Percentiles rank a stretch among this genome's conserved stretches.
phyloP scores from a whole-genome alignment of 1,140 invertebrate species.

The Zaprionus africanus region DNA sequence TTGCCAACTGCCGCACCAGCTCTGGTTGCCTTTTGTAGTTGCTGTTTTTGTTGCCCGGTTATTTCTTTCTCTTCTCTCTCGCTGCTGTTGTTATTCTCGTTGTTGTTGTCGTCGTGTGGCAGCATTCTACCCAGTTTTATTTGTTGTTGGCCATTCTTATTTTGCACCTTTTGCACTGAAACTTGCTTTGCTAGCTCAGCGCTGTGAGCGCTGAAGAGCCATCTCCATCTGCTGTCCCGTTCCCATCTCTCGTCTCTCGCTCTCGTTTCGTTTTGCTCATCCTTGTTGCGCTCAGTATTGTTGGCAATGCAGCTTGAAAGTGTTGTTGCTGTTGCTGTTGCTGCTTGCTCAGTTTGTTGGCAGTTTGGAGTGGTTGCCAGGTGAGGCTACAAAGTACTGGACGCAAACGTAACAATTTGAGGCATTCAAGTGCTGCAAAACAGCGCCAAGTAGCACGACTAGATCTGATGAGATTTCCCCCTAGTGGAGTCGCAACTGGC shows the following conservation, averaged over 20 bases:
- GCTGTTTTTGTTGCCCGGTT: conserved; percentile 8
- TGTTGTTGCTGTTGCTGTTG: conserved; percentile 14
- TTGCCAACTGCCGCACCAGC: conserved; percentile 42
- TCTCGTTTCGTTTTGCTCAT: too few relatives aligned
- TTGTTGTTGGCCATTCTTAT: conserved; percentile 47
- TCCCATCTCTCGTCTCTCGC: background rate
- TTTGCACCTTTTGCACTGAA: conserved; percentile 51
- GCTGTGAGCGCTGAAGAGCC: conserved; percentile 21
- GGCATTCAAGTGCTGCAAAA: conserved; percentile 23
- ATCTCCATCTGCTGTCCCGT: conserved; percentile 7
- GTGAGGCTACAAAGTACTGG: conserved; percentile 26
- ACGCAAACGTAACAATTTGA: conserved; percentile 32
- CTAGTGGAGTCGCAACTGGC: background rate
- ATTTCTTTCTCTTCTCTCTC: conserved; percentile 11
- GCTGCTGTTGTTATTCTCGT: conserved; percentile 18
- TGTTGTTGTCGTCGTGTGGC: conserved; percentile 29
- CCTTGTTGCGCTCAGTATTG: conserved; percentile 31
- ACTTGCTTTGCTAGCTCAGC: conserved; percentile 15
- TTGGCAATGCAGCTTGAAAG: conserved; percentile 19
- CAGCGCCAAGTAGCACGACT: conserved; percentile 16
- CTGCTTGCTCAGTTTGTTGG: conserved; percentile 38
- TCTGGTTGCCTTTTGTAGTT: conserved; percentile 33
- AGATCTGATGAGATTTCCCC: conserved; percentile 23
- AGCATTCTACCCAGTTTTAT: conserved; percentile 28
- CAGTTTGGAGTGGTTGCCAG: conserved; percentile 38